Base-by-base conservation (phyloP, 2,113 vertebrate genomes). In the Antigone vipio region DNA sequence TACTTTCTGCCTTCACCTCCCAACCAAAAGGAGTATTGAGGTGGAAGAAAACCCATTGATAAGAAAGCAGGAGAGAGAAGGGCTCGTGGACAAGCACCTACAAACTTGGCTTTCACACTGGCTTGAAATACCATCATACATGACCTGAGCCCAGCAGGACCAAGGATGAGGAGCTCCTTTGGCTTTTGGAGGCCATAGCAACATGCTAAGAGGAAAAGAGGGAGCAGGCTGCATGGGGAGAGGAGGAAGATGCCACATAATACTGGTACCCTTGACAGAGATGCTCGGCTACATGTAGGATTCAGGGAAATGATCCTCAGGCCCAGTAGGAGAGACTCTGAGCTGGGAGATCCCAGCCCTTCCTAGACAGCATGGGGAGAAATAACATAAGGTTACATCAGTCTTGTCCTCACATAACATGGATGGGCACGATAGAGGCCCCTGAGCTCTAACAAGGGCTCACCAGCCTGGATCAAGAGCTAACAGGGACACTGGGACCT, bases 341-440 rank as follows among this genome's bases (percentile, higher is more conserved):
- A 56, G 14, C 27, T 56, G 63, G 62, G 45, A 85, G 47, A 82
- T 47, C 42, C 26, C 78, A 73, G 26, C 40, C 8, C 55, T 49
- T 40, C 60, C 69, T 58, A 20, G 47, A 13, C 6, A 58, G 35
- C 42, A 17, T 29, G 45, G 42, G 55, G 22, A 88, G 52, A 86
- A 76, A 68, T 29, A 66, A 14, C 24, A 1, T 1, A 6, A 83
- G 16, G 16, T 69, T 11, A 6, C 40, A 9, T 40, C 38, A 45
- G 3, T 11, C 35, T 16, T 85, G 62, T 52, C 56, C 56, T 34
- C 34, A 38, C 23, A 32, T 13, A 30, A 19, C 11, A 8, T 0
- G 10, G 56, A 27, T 40, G 78, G 82, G 69, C 59, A 17, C 0
- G 0, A 26, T 0, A 32, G 76, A 75, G 68, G 20, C 18, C 30